phyloP scores from a whole-genome alignment of 1,140 invertebrate species.

The Euwallacea similis region DNA sequence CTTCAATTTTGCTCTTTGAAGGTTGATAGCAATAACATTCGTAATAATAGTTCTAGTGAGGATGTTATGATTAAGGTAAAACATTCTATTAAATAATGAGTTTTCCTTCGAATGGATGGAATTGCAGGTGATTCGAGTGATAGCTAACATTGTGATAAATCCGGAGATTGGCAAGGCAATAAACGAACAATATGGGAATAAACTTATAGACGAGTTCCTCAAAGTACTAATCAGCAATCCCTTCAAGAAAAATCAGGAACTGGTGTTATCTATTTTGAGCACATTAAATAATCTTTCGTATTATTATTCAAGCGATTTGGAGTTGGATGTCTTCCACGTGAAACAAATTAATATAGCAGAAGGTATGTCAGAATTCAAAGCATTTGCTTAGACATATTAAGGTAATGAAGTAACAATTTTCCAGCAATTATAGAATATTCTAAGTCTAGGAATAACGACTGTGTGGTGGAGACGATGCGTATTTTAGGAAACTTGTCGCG shows the following conservation, averaged over 20 bases:
- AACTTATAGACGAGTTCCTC: conserved; percentile 58
- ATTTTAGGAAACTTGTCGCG: conserved; percentile 70
- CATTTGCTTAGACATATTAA: conserved; percentile 6
- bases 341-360: conserved; percentile 53
- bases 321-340: conserved; percentile 51
- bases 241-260: conserved; percentile 63
- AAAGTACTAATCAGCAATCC: conserved; percentile 57
- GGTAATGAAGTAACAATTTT: not conserved
- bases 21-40: conserved; percentile 43
- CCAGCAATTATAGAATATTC: conserved; percentile 49
- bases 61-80: conserved; percentile 77
- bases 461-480: conserved; percentile 63
- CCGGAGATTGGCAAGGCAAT: conserved; percentile 66
- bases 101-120: no score
- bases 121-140: conserved; percentile 62
- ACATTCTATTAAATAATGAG: conserved; percentile 69
- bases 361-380: conserved; percentile 39
- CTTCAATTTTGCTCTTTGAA: conserved; percentile 50
- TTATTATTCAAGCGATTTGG: conserved; percentile 56
- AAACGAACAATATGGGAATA: conserved; percentile 50
- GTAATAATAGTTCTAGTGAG: conserved; percentile 55
- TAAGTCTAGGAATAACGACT: conserved; percentile 57
- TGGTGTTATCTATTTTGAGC: conserved; percentile 64
- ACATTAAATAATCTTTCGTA: conserved; percentile 71
- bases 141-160: conserved; percentile 75